A percentile compares a stretch with the other conserved stretches of the same genome.
Conservation (phyloP, 2,113 vertebrate genomes). For the Pavo muticus region DNA sequence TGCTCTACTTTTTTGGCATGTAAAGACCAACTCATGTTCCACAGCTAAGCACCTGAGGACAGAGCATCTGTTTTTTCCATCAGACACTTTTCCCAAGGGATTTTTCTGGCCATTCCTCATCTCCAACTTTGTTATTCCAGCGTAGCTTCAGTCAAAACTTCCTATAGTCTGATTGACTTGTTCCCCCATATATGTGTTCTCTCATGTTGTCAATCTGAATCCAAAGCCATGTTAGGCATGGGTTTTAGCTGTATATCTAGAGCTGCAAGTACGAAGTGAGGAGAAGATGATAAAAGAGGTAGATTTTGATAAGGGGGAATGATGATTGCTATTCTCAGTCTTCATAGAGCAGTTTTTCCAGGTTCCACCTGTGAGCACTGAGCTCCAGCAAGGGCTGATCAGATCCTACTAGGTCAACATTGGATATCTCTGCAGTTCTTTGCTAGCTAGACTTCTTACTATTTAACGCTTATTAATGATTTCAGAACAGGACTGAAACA, state of each 20-base stretch:
- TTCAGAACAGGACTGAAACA: neutral
- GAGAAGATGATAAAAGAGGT: constrained; percentile 1
- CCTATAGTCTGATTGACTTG: neutral
- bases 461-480: neutral
- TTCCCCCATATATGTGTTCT: neutral
- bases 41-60: neutral
- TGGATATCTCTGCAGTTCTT: neutral
- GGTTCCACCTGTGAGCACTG: neutral
- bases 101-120: neutral
- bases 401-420: neutral
- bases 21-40: neutral
- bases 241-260: neutral
- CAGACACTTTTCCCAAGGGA: neutral
- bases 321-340: constrained; percentile 11
- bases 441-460: neutral
- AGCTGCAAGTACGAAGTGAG: neutral
- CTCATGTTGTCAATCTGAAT: neutral
- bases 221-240: neutral
- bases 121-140: neutral
- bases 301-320: neutral
- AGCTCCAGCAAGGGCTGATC: neutral
- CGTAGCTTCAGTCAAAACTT: neutral
- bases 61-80: neutral
- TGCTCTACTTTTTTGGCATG: neutral
- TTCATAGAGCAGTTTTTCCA: constrained; percentile 16